Conservation (phyloP, 2,797 vertebrate species). For the Echeneis naucrates region DNA sequence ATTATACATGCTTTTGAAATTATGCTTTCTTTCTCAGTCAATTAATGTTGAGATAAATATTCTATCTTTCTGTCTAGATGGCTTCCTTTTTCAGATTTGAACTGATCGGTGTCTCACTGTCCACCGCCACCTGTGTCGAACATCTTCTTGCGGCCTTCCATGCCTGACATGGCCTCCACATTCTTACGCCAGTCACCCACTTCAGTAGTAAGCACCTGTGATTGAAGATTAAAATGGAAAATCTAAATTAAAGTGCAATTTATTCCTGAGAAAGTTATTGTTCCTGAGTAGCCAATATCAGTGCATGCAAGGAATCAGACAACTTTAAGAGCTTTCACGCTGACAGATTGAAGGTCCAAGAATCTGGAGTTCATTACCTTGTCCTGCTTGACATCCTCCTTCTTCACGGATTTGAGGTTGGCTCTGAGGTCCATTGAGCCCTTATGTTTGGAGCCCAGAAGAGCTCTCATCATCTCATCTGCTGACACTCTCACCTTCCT, state of each 20-base stretch:
- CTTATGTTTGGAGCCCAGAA: conserved; percentile 88
- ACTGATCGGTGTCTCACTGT: conserved; percentile 68
- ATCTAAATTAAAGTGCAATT: background rate
- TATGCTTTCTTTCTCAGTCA: conserved; percentile 1
- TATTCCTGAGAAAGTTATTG: no score
- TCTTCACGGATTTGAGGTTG: conserved; percentile 89
- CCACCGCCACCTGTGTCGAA: conserved; percentile 83
- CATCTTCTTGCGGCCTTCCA: conserved; percentile 91
- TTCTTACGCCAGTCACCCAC: conserved; percentile 90
- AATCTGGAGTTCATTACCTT: conserved; percentile 72
- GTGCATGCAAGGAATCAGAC: background rate
- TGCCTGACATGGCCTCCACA: conserved; percentile 89
- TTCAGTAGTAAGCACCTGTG: conserved; percentile 82
- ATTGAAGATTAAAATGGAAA: background rate
- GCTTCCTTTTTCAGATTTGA: conserved; percentile 13
- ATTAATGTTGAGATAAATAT: conserved; percentile 11
- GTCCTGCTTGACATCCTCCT: conserved; percentile 87
- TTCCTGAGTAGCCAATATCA: background rate
- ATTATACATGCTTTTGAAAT: conserved; percentile 8
- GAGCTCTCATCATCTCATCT: conserved; percentile 88
- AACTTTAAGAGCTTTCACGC: background rate
- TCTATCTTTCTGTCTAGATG: conserved; percentile 23
- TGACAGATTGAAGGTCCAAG: background rate
- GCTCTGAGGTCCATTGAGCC: conserved; percentile 87
- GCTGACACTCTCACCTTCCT: conserved; percentile 87